Evolutionary conservation across 2,888 invertebrate species (phyloP), one percentile per base, ranked within the genome.

Genomic region (Acanthacorydalis orientalis): DNA sequence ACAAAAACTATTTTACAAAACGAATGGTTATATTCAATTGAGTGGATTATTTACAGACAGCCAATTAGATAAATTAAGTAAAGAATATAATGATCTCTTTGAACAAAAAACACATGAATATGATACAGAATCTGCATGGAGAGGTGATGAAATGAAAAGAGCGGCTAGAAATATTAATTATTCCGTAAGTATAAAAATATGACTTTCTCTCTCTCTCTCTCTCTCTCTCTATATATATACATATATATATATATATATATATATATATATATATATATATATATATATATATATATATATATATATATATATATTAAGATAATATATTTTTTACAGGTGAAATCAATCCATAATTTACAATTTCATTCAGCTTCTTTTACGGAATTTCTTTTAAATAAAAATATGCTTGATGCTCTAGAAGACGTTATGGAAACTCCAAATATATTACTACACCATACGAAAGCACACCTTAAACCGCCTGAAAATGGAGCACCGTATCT

Each of bases 391-490:
- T 65, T 65, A 53, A 66, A 73, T 52, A 56, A 67, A 9, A 65
- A 64, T 33, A 58, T 77, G 10, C 55, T 76, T 50, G 73, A 74
- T 48, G 71, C 71, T 0, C 58, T 75, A 4, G 70, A 75, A 49
- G 73, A 72, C 49, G 51, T 74, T 4, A 70, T 77, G 68, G 70
- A 60, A 0, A 73, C 73, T 0, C 56, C 62, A 43, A 69, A 75
- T 55, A 72, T 77, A 37, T 56, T 70, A n/a, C 60, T 77, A 15
- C 76, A 77, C 57, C 76, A 77, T 57, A 76, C 74, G 2, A 77
- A 75, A 57, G 75, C 76, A 0, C 75, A 77, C 50, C 60, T 68
- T 33, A 76, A 77, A 51, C 76, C 75, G 0, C 74, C 75, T 0
- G 70, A 70, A 48, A 72, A 69, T 11, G 76, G 76, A 1, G 73